Evolutionary conservation across 2,888 invertebrate genomes (phyloP), one percentile per base, ranked within the genome.

Genomic region (Autographa gamma): DNA sequence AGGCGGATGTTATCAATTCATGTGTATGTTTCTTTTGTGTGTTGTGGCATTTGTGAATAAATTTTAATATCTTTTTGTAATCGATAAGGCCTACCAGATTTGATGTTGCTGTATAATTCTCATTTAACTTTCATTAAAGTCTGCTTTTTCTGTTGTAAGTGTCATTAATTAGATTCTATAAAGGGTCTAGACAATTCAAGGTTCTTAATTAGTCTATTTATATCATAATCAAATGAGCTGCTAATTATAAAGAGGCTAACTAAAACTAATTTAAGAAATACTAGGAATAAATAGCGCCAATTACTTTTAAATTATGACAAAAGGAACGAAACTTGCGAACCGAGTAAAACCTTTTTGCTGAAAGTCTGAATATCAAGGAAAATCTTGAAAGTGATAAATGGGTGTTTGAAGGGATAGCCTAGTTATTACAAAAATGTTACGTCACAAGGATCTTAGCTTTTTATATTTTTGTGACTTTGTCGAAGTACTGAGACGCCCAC

Each of bases 401-500:
- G 58, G n/a, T 18, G 63, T 71, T 69, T 65, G 32, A 80, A 74
- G 71, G 71, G 61, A n/a, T 25, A 69, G 63, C 58, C 56, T 76
- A 59, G 63, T 64, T 62, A 72, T 69, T 43, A 62, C 54, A n/a
- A 63, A 76, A 68, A 71, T 78, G 74, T 79, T 68, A 48, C 69
- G 61, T 56, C 25, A 41, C 18, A 11, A 13, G 54, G 31, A 16
- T 18, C 31, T 73, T 9, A 13, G 2, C 54, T 64, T 63, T 65
- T 69, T 66, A 71, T 71, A 77, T 74, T 72, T 72, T 77, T 67
- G 43, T 56, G 60, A 80, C 74, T 74, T 74, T 66, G 76, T 70
- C 67, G 59, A 54, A 77, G 58, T 66, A 63, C 41, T 71, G 60
- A 63, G 66, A 62, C 66, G 38, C 76, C 43, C 58, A 19, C 16